These are phyloP conservation scores for Mormyrus proboscirostris DNA, from an alignment of 2,797 vertebrate genomes.

Conservation along the genomic window DNA sequence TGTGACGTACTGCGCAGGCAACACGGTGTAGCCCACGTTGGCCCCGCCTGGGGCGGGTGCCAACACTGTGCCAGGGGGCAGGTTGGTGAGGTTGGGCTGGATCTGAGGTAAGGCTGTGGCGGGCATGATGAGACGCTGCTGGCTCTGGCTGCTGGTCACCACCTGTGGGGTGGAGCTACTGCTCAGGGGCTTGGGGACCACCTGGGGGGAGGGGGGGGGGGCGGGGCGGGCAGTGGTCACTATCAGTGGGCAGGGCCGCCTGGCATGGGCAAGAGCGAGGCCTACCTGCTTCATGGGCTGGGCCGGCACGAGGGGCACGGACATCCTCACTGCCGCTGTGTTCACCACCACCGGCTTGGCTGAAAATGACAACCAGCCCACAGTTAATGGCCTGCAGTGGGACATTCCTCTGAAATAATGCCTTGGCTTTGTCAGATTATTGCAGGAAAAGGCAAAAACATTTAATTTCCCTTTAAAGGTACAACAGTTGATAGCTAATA, in stretches of 20 bases:
- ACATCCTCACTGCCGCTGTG: conserved; percentile 82
- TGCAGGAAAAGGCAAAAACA: neutral
- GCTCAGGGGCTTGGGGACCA: conserved; percentile 81
- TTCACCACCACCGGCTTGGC: conserved; percentile 88
- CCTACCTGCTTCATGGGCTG: conserved; percentile 89
- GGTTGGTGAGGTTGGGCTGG: conserved; percentile 92
- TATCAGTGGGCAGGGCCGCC: neutral
- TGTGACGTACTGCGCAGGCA: conserved; percentile 94
- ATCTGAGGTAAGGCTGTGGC: conserved; percentile 91
- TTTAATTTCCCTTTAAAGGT: neutral
- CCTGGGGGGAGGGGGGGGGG: conserved; percentile 55
- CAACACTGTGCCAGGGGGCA: conserved; percentile 87
- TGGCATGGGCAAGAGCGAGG: neutral
- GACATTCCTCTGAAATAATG: neutral
- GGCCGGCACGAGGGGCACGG: conserved; percentile 84
- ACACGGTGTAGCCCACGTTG: conserved; percentile 86
- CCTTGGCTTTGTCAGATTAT: neutral
- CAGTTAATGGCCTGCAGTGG: neutral
- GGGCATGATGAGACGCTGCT: conserved; percentile 95
- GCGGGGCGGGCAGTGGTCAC: neutral
- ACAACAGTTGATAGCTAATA: neutral
- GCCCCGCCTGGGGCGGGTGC: conserved; percentile 82
- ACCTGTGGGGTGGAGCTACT: conserved; percentile 66
- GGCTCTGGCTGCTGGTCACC: conserved; percentile 80
- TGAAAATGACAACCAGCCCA: conserved; percentile 38